Base-by-base conservation (phyloP, 2,797 vertebrate species). In the Microcaecilia unicolor region DNA sequence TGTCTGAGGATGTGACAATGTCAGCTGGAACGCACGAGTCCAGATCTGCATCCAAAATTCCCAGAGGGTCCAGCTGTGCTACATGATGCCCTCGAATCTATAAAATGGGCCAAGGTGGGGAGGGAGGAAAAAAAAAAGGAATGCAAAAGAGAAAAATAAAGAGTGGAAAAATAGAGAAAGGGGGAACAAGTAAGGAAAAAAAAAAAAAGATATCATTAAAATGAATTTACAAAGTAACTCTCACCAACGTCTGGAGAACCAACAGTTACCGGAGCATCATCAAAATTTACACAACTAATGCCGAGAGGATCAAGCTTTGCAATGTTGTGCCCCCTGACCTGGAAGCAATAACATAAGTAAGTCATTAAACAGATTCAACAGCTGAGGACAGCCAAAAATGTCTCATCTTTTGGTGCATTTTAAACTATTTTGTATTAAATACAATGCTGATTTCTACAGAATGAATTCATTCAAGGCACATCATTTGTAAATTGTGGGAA, bases 41-140 rank as follows among this genome's bases (percentile, higher is more conserved):
- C 92, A 98, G 87, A 87, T 98, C 95, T 32, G 95, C 94, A 81
- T 98, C 95, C 93, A 98, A 91, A 84, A 98, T 98, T 81, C 95
- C 95, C 64, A 98, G 87, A 35, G 95, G 95, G 81, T 98, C 95
- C 86, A 98, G 86, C 72, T 98, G 95, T 74, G 95, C 91, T 82
- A 98, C 94, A 78, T 98, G 95, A 72, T 98, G 95, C 79, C 94
- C 95, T 67, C 95, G 94, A 72, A 98, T 98, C 95, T 98, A 93
- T 58, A 87, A 70, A 62, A 78, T 78, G 75, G 61, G 69, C 44
- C 67, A 26, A 54, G 61, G 54, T 61, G 32, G 67, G 64, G 76
- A 45, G 34, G 35, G 40, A 30, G 56, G 30, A 34, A 11, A 19
- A 24, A 19, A 24, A 15, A 28, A 28, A 44, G 44, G 14, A 22